phyloP scores from a whole-genome alignment of 2,113 vertebrate species.

The Chitala chitala region DNA sequence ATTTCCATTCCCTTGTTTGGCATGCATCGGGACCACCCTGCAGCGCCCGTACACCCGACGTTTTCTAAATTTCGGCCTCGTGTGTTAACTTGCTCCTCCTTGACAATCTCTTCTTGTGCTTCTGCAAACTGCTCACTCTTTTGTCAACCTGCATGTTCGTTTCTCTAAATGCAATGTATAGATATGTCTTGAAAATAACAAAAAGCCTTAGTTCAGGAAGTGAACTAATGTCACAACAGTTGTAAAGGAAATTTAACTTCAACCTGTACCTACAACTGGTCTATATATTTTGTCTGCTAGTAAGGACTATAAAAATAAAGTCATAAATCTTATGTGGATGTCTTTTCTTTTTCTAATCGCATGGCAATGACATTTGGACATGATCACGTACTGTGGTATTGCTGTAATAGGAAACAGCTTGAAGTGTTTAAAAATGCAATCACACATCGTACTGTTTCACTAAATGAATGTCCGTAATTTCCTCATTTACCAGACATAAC shows the following conservation, averaged over 20 bases:
- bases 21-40: background rate
- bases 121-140: constrained; percentile 29
- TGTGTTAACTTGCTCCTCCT: background rate
- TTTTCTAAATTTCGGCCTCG: background rate
- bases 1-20: too few relatives aligned
- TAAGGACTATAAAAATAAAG: constrained; percentile 59
- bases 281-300: constrained; percentile 77
- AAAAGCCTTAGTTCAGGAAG: constrained; percentile 53
- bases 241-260: constrained; percentile 47
- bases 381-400: too few relatives aligned
- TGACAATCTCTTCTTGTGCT: background rate
- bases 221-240: constrained; percentile 49
- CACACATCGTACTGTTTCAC: too few relatives aligned
- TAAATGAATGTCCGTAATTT: too few relatives aligned
- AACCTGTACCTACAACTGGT: constrained; percentile 47
- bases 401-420: too few relatives aligned
- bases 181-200: constrained; percentile 51
- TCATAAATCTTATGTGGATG: background rate
- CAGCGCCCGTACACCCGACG: background rate
- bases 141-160: constrained; percentile 67
- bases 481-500: too few relatives aligned
- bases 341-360: background rate
- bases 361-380: background rate
- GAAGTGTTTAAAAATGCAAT: too few relatives aligned
- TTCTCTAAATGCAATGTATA: constrained; percentile 36